Evolutionary conservation across 92 coral and sea anemone genomes (phyloP).

Genomic region (Zoanthus sociatus): DNA sequence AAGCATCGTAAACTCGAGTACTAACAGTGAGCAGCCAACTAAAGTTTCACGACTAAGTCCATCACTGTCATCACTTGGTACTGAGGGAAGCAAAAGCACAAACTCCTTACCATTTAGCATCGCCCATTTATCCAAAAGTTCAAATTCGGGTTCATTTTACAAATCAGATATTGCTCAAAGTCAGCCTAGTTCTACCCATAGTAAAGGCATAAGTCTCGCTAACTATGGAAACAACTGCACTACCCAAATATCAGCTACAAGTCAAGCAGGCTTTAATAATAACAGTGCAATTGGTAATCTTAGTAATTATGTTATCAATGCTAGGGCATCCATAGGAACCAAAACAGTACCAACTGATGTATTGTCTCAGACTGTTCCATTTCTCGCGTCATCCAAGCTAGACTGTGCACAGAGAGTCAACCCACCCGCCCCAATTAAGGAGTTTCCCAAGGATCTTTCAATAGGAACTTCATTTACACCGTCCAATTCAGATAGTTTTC

Average conservation of each 20-base stretch:
- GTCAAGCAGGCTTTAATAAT: not conserved
- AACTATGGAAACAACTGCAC: not conserved
- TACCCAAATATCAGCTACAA: constrained; percentile 1
- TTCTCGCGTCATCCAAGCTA: not conserved
- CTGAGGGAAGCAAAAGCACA: constrained; percentile 33
- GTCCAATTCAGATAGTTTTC: constrained; percentile 26
- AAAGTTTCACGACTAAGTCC: constrained; percentile 21
- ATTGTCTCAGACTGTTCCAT: not conserved
- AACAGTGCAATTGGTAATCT: constrained; percentile 20
- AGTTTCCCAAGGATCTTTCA: constrained; percentile 19
- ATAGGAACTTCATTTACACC: not conserved
- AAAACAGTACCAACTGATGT: constrained; percentile 14
- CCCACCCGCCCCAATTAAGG: constrained; percentile 26
- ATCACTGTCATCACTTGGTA: not conserved
- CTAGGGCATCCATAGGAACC: constrained; percentile 19
- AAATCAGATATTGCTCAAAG: not conserved
- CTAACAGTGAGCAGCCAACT: constrained; percentile 30
- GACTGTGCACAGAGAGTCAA: constrained; percentile 23
- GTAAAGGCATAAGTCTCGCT: not conserved
- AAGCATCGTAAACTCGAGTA: constrained; percentile 70
- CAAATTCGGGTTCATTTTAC: constrained; percentile 21
- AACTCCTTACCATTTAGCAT: constrained; percentile 86
- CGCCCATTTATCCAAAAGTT: constrained; percentile 89
- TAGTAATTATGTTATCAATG: constrained; percentile 16
- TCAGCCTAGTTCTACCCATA: not conserved